Percentiles rank a stretch among this genome's conserved stretches.
phyloP scores from a whole-genome alignment of 2,113 vertebrate genomes.

The Hippocampus barbouri region DNA sequence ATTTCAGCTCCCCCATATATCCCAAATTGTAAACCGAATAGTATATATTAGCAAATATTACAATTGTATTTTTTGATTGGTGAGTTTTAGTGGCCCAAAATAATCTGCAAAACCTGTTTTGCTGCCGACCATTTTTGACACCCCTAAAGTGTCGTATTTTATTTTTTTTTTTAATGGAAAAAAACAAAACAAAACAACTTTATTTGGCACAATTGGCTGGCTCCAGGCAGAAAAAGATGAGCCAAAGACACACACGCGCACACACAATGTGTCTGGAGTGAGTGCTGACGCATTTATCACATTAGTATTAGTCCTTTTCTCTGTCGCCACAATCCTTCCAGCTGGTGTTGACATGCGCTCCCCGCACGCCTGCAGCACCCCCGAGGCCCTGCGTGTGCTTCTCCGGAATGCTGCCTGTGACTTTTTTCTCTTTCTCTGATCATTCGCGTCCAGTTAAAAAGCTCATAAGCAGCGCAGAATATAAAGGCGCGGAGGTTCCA shows the following conservation, averaged over 20 bases:
- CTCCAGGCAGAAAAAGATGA: slow-evolving; percentile 23
- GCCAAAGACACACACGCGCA: slow-evolving; percentile 34
- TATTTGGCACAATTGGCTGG: slow-evolving; percentile 22
- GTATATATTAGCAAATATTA: neutral
- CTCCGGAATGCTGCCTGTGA: slow-evolving; percentile 18
- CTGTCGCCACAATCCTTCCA: slow-evolving; percentile 64
- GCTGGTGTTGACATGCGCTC: slow-evolving; percentile 63
- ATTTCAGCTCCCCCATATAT: neutral
- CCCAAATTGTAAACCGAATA: no score
- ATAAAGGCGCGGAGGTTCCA: neutral
- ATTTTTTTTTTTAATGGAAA: neutral
- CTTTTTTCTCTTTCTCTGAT: slow-evolving; percentile 37
- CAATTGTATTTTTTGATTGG: neutral
- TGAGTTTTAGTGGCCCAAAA: neutral
- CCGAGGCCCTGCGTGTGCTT: slow-evolving; percentile 36
- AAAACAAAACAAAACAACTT: slow-evolving; percentile 20
- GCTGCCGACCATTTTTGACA: neutral
- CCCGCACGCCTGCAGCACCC: slow-evolving; percentile 52
- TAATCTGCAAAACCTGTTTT: neutral
- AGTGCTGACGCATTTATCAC: slow-evolving; percentile 74
- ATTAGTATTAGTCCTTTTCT: slow-evolving; percentile 74
- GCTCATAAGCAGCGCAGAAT: slow-evolving; percentile 2
- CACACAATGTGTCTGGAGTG: slow-evolving; percentile 51
- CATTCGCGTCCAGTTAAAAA: slow-evolving; percentile 26
- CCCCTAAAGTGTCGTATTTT: slow-evolving; percentile 15